Conservation (phyloP, 2,888 invertebrate genomes). For the Trimorus sp. region DNA sequence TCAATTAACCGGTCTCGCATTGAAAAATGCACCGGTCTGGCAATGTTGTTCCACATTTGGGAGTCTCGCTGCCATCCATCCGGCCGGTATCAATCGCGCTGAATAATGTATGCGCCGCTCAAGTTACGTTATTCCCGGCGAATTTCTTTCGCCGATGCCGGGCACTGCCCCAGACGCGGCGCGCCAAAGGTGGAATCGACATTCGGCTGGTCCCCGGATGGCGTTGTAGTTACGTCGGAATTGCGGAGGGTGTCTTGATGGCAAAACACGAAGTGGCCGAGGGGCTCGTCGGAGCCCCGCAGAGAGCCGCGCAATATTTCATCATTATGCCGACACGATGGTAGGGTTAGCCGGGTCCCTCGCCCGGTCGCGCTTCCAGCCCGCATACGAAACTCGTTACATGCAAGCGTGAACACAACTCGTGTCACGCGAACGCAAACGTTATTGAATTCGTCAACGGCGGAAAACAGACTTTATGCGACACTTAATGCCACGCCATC, state of each 20-base stretch:
- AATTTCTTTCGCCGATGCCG: slow-evolving; percentile 53
- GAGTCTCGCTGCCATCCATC: slow-evolving; percentile 23
- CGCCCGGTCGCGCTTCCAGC: slow-evolving; percentile 52
- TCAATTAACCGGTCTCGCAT: neutral
- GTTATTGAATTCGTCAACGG: slow-evolving; percentile 79
- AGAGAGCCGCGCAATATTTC: slow-evolving; percentile 78
- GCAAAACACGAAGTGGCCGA: slow-evolving; percentile 72
- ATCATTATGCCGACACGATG: slow-evolving; percentile 80
- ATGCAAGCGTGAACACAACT: slow-evolving; percentile 72
- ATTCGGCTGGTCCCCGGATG: slow-evolving; percentile 71
- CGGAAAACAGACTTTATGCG: slow-evolving; percentile 77
- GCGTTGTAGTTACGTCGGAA: slow-evolving; percentile 75
- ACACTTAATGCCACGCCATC: slow-evolving; percentile 77
- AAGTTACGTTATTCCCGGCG: slow-evolving; percentile 47
- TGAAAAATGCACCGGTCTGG: slow-evolving; percentile 26
- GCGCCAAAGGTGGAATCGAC: slow-evolving; percentile 69
- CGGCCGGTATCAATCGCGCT: slow-evolving; percentile 37
- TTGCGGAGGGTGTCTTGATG: slow-evolving; percentile 67
- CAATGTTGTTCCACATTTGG: slow-evolving; percentile 40
- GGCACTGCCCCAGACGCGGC: slow-evolving; percentile 52
- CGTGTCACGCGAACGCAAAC: slow-evolving; percentile 69
- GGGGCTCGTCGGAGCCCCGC: slow-evolving; percentile 70
- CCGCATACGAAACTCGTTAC: slow-evolving; percentile 78
- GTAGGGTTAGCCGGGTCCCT: slow-evolving; percentile 76
- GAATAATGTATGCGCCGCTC: slow-evolving; percentile 56